These are phyloP conservation scores for Haliclona indistincta DNA, from an alignment of 37 sponge, comb jelly and placozoan genomes.

Conservation along the genomic window DNA sequence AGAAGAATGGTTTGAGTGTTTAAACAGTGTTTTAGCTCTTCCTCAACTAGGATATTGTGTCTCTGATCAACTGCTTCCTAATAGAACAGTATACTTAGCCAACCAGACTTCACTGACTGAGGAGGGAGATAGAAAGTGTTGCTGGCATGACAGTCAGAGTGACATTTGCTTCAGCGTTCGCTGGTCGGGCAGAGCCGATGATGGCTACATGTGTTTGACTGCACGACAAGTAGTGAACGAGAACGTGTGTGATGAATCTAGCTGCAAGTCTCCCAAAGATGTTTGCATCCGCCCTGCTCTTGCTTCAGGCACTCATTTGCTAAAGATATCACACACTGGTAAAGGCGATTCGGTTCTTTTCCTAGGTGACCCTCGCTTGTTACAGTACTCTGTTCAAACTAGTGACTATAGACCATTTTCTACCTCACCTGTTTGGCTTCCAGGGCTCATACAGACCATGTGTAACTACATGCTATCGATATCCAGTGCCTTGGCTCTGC, in stretches of 20 bases:
- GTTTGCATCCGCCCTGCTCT: constrained; percentile 71
- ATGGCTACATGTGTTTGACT: constrained; percentile 59
- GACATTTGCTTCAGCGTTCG: constrained; percentile 61
- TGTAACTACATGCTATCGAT: constrained; percentile 80
- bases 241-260: constrained; percentile 73
- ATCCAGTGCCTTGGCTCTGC: constrained; percentile 90
- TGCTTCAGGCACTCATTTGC: constrained; percentile 28
- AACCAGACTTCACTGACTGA: constrained; percentile 32
- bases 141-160: constrained; percentile 26
- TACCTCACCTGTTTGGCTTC: constrained; percentile 62
- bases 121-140: constrained; percentile 72
- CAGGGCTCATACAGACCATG: constrained; percentile 69
- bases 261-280: constrained; percentile 8
- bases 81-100: neutral
- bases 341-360: constrained; percentile 67
- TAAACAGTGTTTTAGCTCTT: constrained; percentile 12
- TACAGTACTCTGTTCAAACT: constrained; percentile 45
- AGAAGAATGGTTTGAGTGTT: constrained; percentile 70
- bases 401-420: constrained; percentile 61
- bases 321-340: constrained; percentile 71
- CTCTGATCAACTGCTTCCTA: constrained; percentile 28
- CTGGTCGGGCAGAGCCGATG: neutral
- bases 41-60: constrained; percentile 76
- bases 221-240: constrained; percentile 55
- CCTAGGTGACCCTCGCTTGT: constrained; percentile 73